These are phyloP conservation scores for Tribolium freemani DNA, from an alignment of 2,888 invertebrate genomes.

Conservation along the genomic window DNA sequence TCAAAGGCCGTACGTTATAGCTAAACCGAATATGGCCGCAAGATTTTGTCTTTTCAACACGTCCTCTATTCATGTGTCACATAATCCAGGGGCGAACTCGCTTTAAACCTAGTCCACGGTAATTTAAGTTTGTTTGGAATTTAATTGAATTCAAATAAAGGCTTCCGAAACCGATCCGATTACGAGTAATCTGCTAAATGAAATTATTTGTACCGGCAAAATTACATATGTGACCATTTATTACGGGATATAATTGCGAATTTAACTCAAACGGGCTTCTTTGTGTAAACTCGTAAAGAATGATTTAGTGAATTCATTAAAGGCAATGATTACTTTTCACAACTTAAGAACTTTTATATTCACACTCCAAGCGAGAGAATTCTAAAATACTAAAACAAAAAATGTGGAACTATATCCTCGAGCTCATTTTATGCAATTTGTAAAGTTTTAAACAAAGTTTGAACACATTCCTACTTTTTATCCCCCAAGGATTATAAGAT, in stretches of 20 bases:
- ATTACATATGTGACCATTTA: constrained; percentile 12
- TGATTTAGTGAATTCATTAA: constrained; percentile 44
- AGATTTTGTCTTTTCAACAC: constrained; percentile 56
- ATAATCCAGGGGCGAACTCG: constrained; percentile 44
- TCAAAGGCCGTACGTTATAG: constrained; percentile 59
- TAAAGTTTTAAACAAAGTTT: constrained; percentile 39
- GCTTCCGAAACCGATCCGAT: constrained; percentile 27
- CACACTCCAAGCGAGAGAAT: constrained; percentile 19
- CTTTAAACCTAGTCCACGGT: constrained; percentile 38
- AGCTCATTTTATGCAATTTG: constrained; percentile 43
- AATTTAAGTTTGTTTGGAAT: constrained; percentile 47
- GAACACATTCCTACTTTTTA: constrained; percentile 2
- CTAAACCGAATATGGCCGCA: constrained; percentile 57
- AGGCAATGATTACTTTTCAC: constrained; percentile 39
- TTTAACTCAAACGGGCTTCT: constrained; percentile 1
- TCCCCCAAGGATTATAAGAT: constrained; percentile 48
- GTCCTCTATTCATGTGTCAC: constrained; percentile 56
- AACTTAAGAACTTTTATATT: constrained; percentile 34
- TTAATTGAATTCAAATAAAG: constrained; percentile 46
- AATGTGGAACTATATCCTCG: constrained; percentile 37
- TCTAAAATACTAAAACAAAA: constrained; percentile 30
- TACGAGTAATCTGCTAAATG: constrained; percentile 3
- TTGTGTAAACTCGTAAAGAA: constrained; percentile 14
- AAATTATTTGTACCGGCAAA: constrained; percentile 16
- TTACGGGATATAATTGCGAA: constrained; percentile 9